A percentile compares a stretch with the other conserved stretches of the same genome.
These are phyloP conservation scores for Sinotaia quadrata DNA, from an alignment of 2,888 invertebrate genomes.

Conservation along the genomic window DNA sequence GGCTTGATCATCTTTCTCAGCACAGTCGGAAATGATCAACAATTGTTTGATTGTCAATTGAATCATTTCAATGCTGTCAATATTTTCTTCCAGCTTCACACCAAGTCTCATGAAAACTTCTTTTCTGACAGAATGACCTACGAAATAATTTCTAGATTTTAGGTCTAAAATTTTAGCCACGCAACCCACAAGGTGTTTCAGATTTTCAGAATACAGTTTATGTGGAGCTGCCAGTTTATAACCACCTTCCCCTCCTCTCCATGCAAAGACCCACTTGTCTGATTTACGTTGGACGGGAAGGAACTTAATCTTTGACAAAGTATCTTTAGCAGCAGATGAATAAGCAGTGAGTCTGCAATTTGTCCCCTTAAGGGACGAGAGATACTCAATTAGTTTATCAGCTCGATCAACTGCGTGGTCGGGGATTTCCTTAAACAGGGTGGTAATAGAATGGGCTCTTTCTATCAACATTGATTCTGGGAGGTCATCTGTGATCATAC, in stretches of 20 bases:
- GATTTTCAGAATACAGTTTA: constrained; percentile 1
- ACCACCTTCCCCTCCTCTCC: constrained; percentile 5
- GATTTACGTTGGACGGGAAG: constrained; percentile 27
- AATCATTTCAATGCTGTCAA: neutral
- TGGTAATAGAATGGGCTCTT: constrained; percentile 27
- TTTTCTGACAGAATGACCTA: neutral
- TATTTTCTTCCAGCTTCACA: neutral
- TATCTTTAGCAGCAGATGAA: neutral
- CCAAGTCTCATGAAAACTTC: constrained; percentile 10
- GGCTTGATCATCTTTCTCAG: neutral
- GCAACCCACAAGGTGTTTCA: constrained; percentile 19
- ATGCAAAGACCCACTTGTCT: constrained; percentile 25
- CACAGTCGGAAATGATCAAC: neutral
- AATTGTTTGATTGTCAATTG: neutral
- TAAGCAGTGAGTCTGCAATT: neutral
- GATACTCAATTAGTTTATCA: constrained; percentile 19
- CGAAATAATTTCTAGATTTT: too few relatives aligned
- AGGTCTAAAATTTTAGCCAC: constrained; percentile 14
- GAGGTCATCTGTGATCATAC: constrained; percentile 45
- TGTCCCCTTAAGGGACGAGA: neutral
- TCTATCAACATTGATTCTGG: constrained; percentile 40
- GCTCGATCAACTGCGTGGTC: constrained; percentile 5
- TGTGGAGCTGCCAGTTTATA: neutral
- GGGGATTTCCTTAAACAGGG: neutral
- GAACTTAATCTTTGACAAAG: constrained; percentile 15